Percentiles rank a stretch among this genome's conserved stretches.
phyloP scores from a whole-genome alignment of 2,797 vertebrate species.

The Propithecus perrieri region DNA sequence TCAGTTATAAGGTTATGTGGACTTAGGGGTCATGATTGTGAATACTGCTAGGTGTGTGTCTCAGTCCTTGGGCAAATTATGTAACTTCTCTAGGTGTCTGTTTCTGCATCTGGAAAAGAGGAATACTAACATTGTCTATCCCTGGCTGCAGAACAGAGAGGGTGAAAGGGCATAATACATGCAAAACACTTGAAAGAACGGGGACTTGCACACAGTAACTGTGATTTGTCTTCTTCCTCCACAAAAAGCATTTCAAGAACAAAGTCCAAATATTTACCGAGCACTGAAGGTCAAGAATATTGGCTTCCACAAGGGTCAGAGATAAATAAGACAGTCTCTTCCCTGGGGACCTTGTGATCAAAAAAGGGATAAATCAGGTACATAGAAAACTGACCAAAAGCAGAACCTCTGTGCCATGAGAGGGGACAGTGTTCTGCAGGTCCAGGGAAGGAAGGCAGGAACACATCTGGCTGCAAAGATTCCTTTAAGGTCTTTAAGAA shows the following conservation, averaged over 20 bases:
- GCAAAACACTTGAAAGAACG: neutral
- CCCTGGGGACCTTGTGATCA: neutral
- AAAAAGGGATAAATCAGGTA: neutral
- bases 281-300: neutral
- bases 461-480: neutral
- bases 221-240: neutral
- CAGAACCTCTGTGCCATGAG: accelerated
- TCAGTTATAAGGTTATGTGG: neutral
- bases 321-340: neutral
- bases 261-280: slow-evolving; percentile 4
- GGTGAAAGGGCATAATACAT: neutral
- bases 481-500: neutral
- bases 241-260: neutral
- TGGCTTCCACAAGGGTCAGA: neutral
- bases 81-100: neutral
- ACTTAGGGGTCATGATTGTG: neutral
- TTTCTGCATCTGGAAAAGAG: neutral
- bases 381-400: neutral
- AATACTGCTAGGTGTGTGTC: neutral
- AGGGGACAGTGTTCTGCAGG: neutral
- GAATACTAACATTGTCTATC: neutral
- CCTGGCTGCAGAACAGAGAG: neutral
- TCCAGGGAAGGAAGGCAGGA: neutral
- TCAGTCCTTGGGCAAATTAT: neutral
- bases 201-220: neutral